Evolutionary conservation across 92 coral and sea anemone genomes (phyloP).

Genomic region (Hydrozoanthus gracilis): DNA sequence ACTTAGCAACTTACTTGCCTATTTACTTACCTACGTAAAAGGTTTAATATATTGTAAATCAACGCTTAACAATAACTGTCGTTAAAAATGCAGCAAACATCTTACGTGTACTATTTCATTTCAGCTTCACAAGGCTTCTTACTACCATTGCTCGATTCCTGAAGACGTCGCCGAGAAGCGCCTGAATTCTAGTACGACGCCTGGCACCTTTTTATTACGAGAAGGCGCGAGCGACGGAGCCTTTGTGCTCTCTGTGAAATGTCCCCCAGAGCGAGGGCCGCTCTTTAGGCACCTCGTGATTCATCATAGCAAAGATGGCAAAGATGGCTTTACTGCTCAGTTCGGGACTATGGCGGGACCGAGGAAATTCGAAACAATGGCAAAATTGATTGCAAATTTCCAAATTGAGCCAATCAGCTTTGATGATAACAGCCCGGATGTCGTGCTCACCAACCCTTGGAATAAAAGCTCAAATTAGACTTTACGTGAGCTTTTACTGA

Average conservation of each 20-base stretch:
- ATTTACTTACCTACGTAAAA: too few relatives aligned
- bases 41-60: too few relatives aligned
- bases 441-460: conserved; percentile 75
- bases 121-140: conserved; percentile 74
- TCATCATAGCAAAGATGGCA: conserved; percentile 59
- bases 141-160: conserved; percentile 75
- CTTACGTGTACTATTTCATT: conserved; percentile 5
- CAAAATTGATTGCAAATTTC: conserved; percentile 79
- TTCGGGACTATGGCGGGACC: conserved; percentile 71
- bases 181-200: conserved; percentile 64
- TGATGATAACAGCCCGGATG: conserved; percentile 81
- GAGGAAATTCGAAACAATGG: conserved; percentile 66
- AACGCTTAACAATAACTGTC: too few relatives aligned
- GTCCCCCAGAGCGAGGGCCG: conserved; percentile 87
- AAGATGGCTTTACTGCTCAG: conserved; percentile 60
- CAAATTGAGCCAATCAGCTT: conserved; percentile 86
- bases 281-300: conserved; percentile 79
- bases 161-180: conserved; percentile 77
- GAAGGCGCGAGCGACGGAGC: conserved; percentile 70
- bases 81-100: too few relatives aligned
- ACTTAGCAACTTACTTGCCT: too few relatives aligned
- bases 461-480: conserved; percentile 57
- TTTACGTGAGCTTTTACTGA: too few relatives aligned
- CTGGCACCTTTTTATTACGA: conserved; percentile 93
- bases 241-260: conserved; percentile 71